Conservation (phyloP, 2,797 vertebrate genomes). For the Gobionotothen gibberifrons region DNA sequence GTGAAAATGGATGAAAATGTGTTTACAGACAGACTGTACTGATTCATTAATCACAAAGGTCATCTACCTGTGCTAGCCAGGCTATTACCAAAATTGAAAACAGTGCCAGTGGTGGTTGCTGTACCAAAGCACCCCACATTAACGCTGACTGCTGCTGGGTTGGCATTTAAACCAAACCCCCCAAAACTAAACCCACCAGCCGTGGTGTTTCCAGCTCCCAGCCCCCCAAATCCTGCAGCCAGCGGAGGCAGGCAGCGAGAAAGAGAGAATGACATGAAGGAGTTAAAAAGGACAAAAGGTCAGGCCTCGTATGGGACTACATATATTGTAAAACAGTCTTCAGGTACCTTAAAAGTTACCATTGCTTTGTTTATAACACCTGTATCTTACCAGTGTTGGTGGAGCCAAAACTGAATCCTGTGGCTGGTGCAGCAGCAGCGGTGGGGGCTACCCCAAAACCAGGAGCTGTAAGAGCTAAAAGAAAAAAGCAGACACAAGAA, state of each 20-base stretch:
- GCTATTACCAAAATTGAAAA: conserved; percentile 99
- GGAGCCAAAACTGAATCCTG: conserved; percentile 86
- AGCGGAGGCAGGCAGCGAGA: conserved; percentile 85
- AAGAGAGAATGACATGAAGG: conserved; percentile 82
- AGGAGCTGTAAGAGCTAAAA: conserved; percentile 81
- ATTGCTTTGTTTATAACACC: neutral
- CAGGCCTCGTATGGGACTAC: conserved; percentile 8
- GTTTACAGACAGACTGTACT: conserved; percentile 64
- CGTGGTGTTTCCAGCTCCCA: conserved; percentile 92
- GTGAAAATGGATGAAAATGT: conserved; percentile 52
- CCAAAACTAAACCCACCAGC: conserved; percentile 98
- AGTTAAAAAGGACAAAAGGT: conserved; percentile 76
- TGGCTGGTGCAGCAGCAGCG: conserved; percentile 79
- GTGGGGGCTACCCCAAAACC: conserved; percentile 83
- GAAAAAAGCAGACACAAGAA: conserved; percentile 16
- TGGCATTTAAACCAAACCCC: conserved; percentile 96
- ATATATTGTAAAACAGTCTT: conserved; percentile 11
- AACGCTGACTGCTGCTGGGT: conserved; percentile 94
- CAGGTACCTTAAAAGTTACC: neutral
- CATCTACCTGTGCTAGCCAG: conserved; percentile 97
- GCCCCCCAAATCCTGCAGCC: conserved; percentile 97
- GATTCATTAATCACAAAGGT: conserved; percentile 66
- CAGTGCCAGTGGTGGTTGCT: conserved; percentile 90
- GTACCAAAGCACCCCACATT: conserved; percentile 97
- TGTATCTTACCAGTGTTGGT: conserved; percentile 78